Evolutionary conservation across 2,888 invertebrate genomes (phyloP).

Genomic region (Antheraea assamensis): DNA sequence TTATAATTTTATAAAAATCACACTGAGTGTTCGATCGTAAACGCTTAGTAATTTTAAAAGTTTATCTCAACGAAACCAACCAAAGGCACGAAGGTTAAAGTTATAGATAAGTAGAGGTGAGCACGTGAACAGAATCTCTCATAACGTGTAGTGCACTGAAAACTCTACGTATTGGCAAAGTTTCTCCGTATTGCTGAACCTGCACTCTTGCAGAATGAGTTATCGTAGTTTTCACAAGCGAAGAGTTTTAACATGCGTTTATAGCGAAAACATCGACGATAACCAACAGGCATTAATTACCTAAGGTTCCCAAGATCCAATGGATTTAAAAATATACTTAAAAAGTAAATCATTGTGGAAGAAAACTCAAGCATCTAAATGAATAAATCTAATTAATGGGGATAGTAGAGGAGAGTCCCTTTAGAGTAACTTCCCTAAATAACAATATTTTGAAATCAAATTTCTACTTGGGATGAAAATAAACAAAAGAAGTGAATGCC

Average conservation of each 20-base stretch:
- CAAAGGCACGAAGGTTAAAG: slow-evolving; percentile 13
- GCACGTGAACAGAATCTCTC: slow-evolving; percentile 12
- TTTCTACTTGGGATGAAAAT: too few relatives aligned
- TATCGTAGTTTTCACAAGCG: neutral
- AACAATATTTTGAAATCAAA: too few relatives aligned
- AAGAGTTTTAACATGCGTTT: neutral
- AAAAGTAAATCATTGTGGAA: too few relatives aligned
- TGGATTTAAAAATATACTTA: too few relatives aligned
- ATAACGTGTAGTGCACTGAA: neutral
- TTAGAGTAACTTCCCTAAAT: too few relatives aligned
- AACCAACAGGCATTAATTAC: too few relatives aligned
- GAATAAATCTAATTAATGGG: too few relatives aligned
- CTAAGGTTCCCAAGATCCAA: too few relatives aligned
- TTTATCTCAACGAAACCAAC: slow-evolving; percentile 2
- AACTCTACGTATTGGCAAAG: slow-evolving; percentile 2
- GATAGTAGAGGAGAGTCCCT: too few relatives aligned
- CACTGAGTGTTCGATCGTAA: neutral
- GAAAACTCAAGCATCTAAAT: too few relatives aligned
- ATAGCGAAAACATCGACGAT: neutral
- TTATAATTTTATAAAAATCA: neutral
- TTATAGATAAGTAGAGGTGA: slow-evolving; percentile 17
- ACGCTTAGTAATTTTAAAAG: neutral
- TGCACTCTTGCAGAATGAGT: neutral
- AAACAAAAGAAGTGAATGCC: too few relatives aligned
- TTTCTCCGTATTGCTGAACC: slow-evolving; percentile 6